Conservation (phyloP, 2,888 invertebrate genomes). For the Zonitis immaculata region DNA sequence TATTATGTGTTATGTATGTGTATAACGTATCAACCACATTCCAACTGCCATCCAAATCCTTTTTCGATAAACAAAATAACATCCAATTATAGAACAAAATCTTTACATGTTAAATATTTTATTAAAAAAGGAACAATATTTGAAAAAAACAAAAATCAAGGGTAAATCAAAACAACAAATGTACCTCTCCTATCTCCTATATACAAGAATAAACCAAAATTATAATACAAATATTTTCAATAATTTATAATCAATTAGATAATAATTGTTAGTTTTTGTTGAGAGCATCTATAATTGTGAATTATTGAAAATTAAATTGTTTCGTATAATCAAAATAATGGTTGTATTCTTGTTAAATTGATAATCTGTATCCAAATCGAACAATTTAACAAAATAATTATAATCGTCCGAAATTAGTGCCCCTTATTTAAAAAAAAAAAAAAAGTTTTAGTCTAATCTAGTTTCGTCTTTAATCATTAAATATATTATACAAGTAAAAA, state of each 20-base stretch:
- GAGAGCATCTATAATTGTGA: not conserved
- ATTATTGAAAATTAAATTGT: slow-evolving; percentile 10
- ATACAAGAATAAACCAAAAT: slow-evolving; percentile 23
- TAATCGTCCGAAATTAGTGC: slow-evolving; percentile 28
- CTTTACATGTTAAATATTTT: slow-evolving; percentile 28
- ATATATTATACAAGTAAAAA: slow-evolving; percentile 28
- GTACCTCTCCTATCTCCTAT: slow-evolving; percentile 29
- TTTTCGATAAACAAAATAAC: slow-evolving; percentile 2
- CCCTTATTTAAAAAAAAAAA: slow-evolving; percentile 23
- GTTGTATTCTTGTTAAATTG: slow-evolving; percentile 20
- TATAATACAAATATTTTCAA: not conserved
- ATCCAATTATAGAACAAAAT: slow-evolving; percentile 8
- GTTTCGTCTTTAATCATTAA: slow-evolving; percentile 32
- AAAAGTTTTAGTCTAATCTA: slow-evolving; percentile 39
- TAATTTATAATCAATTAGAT: not conserved
- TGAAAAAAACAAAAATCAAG: slow-evolving; percentile 1
- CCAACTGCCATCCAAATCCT: slow-evolving; percentile 21
- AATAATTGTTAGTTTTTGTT: slow-evolving; percentile 6
- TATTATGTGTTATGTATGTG: slow-evolving; percentile 38
- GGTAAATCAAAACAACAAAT: slow-evolving; percentile 29
- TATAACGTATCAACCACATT: slow-evolving; percentile 36
- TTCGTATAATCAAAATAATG: slow-evolving; percentile 10
- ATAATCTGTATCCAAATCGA: slow-evolving; percentile 12
- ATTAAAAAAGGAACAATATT: slow-evolving; percentile 8
- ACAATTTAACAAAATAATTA: slow-evolving; percentile 24